Evolutionary conservation across 2,888 invertebrate species (phyloP).

Genomic region (Pollenia angustigena): DNA sequence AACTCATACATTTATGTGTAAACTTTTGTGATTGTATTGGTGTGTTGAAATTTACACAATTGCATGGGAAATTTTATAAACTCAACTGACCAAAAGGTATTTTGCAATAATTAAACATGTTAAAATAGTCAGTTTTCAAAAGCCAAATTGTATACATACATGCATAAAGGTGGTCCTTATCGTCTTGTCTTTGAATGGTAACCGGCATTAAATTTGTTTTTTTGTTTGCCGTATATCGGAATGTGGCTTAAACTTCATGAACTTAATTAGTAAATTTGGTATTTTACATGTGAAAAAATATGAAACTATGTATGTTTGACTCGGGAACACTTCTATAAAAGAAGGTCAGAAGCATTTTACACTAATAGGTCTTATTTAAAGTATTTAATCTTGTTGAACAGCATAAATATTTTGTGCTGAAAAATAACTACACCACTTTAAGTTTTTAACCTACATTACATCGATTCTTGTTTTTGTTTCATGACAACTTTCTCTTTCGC

Average conservation of each 20-base stretch:
- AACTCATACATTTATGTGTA: constrained; percentile 26
- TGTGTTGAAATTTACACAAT: neutral
- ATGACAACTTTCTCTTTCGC: neutral
- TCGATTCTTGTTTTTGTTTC: neutral
- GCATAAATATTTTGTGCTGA: neutral
- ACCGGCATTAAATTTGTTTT: neutral
- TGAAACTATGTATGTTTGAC: neutral
- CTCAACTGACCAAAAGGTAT: constrained; percentile 60
- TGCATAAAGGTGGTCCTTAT: neutral
- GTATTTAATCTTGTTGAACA: too few relatives aligned
- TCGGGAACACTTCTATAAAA: neutral
- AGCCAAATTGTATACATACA: neutral
- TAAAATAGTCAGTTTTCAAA: constrained; percentile 24
- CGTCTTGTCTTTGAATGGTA: constrained; percentile 3
- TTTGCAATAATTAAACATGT: constrained; percentile 61
- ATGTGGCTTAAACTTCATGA: constrained; percentile 22
- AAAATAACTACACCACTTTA: neutral
- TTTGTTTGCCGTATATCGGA: neutral
- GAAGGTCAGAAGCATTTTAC: neutral
- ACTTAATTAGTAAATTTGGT: constrained; percentile 41
- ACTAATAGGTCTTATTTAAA: neutral
- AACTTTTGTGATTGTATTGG: neutral
- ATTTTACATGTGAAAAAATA: neutral
- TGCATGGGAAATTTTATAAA: constrained; percentile 45
- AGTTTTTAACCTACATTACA: neutral